phyloP scores from a whole-genome alignment of 1,140 invertebrate species.

The Penaeus japonicus region DNA sequence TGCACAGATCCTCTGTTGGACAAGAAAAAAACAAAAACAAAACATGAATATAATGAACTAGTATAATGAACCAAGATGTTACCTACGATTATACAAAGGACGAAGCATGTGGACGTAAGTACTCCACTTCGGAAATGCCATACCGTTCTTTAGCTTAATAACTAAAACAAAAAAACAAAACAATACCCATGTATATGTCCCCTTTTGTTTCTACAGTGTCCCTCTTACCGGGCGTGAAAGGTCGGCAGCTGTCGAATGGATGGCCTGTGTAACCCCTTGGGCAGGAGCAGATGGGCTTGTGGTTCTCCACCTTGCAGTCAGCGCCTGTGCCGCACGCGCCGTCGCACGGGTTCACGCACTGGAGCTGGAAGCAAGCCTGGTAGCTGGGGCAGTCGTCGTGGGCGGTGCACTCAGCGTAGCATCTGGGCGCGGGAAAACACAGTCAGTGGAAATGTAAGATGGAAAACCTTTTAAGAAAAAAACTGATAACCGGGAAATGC shows the following conservation, averaged over 20 bases:
- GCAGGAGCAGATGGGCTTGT: constrained; percentile 79
- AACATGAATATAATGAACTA: too few relatives aligned
- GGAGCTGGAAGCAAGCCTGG: constrained; percentile 70
- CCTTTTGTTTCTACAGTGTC: not conserved
- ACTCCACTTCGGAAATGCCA: too few relatives aligned
- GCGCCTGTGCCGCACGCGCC: constrained; percentile 75
- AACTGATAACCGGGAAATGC: too few relatives aligned
- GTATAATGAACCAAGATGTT: too few relatives aligned
- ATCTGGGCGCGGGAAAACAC: not conserved
- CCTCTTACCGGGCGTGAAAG: constrained; percentile 55
- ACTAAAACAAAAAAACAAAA: too few relatives aligned
- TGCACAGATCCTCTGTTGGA: constrained; percentile 74
- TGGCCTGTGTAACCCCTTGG: constrained; percentile 75
- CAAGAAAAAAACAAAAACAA: not conserved
- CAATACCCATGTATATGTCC: not conserved
- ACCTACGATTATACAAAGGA: too few relatives aligned
- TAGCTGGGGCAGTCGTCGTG: constrained; percentile 74
- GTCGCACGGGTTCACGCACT: constrained; percentile 72
- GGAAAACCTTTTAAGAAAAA: not conserved
- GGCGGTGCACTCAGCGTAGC: constrained; percentile 61
- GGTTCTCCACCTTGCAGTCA: constrained; percentile 77
- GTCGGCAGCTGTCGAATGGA: constrained; percentile 73
- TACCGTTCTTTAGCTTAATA: too few relatives aligned
- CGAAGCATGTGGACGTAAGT: too few relatives aligned
- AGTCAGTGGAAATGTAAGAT: not conserved